Conservation (phyloP, 2,113 vertebrate species). For the Myrmecophaga tridactyla region DNA sequence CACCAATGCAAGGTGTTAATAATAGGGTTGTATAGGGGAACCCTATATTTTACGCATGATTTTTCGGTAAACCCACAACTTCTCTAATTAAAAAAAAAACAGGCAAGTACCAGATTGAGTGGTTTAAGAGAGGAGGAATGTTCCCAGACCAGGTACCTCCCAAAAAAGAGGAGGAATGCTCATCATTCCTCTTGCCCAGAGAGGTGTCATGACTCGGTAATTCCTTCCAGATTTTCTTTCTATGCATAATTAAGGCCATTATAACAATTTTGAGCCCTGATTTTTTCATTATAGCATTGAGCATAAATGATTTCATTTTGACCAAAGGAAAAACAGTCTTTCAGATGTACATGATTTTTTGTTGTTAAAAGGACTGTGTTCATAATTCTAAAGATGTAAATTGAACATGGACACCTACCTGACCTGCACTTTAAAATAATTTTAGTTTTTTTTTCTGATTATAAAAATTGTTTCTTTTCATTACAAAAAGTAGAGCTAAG, state of each 20-base stretch:
- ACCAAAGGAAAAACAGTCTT: not conserved
- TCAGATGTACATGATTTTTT: not conserved
- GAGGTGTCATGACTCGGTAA: not conserved
- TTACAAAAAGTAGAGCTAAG: conserved; percentile 34
- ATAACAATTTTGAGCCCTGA: not conserved
- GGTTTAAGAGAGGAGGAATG: not conserved
- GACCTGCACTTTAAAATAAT: not conserved
- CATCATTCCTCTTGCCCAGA: not conserved
- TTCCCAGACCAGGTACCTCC: too few species aligned
- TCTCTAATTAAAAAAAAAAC: not conserved
- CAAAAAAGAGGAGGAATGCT: too few species aligned
- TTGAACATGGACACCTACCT: not conserved
- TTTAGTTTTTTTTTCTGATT: conserved; percentile 17
- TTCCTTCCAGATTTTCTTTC: not conserved
- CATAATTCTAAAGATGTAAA: not conserved
- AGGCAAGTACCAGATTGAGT: not conserved
- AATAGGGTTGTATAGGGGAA: too few species aligned
- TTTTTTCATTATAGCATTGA: conserved; percentile 10
- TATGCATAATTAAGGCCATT: not conserved
- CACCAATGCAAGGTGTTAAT: too few species aligned
- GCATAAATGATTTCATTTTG: conserved; percentile 28
- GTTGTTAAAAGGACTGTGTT: not conserved
- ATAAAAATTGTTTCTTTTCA: not conserved
- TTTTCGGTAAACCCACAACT: too few species aligned
- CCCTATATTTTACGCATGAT: too few species aligned